phyloP scores from a whole-genome alignment of 53 echinoderm and acorn worm genomes.

The Apostichopus leukothele region DNA sequence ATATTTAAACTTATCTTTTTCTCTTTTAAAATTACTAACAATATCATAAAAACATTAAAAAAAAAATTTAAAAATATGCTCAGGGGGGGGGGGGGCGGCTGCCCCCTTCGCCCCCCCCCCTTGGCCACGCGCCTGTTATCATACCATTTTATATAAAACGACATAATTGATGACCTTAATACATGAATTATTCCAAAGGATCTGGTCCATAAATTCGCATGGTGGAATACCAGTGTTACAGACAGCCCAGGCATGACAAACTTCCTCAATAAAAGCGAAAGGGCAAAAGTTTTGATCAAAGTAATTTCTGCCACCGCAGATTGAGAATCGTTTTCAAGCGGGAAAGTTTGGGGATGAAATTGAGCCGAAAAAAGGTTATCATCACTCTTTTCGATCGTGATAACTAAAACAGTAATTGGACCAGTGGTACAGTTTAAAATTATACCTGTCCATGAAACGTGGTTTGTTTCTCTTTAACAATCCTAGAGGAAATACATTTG shows the following conservation, averaged over 20 bases:
- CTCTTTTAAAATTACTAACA: too few species aligned
- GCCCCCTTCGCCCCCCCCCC: too few species aligned
- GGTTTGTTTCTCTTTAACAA: background rate
- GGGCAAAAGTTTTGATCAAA: conserved; percentile 5
- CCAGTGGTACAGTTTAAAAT: too few species aligned
- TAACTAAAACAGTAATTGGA: conserved; percentile 9
- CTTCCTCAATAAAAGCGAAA: background rate
- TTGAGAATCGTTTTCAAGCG: background rate
- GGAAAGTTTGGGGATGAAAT: conserved; percentile 15
- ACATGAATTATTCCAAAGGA: background rate
- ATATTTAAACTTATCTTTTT: too few species aligned
- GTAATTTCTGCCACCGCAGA: background rate
- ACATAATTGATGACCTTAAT: background rate
- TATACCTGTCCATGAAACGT: background rate
- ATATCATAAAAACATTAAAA: too few species aligned
- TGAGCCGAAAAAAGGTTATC: background rate
- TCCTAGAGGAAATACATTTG: background rate
- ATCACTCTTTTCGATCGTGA: background rate
- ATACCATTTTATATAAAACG: too few species aligned
- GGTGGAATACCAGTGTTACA: background rate
- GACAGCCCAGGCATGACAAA: background rate
- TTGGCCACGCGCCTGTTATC: too few species aligned
- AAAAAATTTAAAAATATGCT: too few species aligned
- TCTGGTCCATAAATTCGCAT: background rate
- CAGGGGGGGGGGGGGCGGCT: too few species aligned